Conservation (phyloP, 2,113 vertebrate genomes). For the Protobothrops flavoviridis region DNA sequence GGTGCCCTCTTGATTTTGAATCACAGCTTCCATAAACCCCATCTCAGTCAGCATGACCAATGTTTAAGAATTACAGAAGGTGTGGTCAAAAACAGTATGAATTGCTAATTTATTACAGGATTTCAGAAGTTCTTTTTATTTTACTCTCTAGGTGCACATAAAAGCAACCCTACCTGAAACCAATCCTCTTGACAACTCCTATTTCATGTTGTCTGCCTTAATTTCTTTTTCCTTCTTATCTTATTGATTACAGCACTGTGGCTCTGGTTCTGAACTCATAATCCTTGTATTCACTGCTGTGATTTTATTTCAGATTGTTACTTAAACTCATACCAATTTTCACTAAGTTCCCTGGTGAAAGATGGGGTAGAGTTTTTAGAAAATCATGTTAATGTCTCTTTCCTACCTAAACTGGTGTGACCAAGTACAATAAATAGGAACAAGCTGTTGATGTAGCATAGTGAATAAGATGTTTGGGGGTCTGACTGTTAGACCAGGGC, state of each 20-base stretch:
- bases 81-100: background rate
- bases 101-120: background rate
- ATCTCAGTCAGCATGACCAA: background rate
- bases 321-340: background rate
- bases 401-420: background rate
- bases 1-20: background rate
- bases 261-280: background rate
- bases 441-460: background rate
- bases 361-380: background rate
- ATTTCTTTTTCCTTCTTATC: background rate
- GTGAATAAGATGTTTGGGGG: background rate
- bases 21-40: background rate
- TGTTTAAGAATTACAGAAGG: background rate
- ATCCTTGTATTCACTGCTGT: background rate
- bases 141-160: background rate
- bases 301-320: background rate
- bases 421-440: background rate
- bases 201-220: background rate
- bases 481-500: background rate
- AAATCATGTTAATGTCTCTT: background rate
- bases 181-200: background rate
- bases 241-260: background rate
- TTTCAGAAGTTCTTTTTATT: background rate
- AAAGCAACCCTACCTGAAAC: background rate
- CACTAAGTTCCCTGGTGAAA: background rate